phyloP scores from a whole-genome alignment of 2,888 invertebrate genomes.

The Hymenopus coronatus region DNA sequence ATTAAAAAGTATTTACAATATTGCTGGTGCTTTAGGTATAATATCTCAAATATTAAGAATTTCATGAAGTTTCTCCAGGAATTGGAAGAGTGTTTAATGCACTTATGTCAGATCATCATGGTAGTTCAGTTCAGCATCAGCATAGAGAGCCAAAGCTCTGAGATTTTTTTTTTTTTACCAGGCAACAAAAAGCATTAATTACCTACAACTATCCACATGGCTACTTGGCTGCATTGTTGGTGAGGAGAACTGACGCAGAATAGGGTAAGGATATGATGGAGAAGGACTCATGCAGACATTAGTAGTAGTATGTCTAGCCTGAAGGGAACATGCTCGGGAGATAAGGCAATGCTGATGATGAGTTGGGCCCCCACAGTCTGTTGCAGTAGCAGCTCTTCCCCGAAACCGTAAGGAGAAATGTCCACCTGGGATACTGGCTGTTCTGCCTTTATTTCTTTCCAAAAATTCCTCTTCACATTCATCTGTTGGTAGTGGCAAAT shows the following conservation, averaged over 20 bases:
- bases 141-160: too few relatives aligned
- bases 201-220: constrained; percentile 36
- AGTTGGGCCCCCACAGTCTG: constrained; percentile 29
- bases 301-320: constrained; percentile 38
- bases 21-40: too few relatives aligned
- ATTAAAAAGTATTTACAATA: too few relatives aligned
- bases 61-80: too few relatives aligned
- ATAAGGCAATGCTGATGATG: constrained; percentile 35
- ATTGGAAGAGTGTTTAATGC: too few relatives aligned
- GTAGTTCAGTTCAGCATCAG: too few relatives aligned
- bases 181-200: background rate
- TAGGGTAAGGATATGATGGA: constrained; percentile 39
- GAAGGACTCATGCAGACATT: background rate
- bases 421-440: background rate
- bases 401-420: constrained; percentile 16
- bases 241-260: constrained; percentile 52
- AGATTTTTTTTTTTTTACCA: too few relatives aligned
- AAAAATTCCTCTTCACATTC: constrained; percentile 56
- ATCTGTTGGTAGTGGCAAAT: constrained; percentile 58
- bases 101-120: too few relatives aligned
- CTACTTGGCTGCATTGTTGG: constrained; percentile 46
- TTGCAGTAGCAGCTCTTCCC: constrained; percentile 39
- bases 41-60: too few relatives aligned
- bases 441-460: constrained; percentile 11
- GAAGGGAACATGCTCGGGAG: constrained; percentile 45